Evolutionary conservation across 2,797 vertebrate genomes (phyloP), one percentile per base, ranked within the genome.

Genomic region (Zonotrichia albicollis): DNA sequence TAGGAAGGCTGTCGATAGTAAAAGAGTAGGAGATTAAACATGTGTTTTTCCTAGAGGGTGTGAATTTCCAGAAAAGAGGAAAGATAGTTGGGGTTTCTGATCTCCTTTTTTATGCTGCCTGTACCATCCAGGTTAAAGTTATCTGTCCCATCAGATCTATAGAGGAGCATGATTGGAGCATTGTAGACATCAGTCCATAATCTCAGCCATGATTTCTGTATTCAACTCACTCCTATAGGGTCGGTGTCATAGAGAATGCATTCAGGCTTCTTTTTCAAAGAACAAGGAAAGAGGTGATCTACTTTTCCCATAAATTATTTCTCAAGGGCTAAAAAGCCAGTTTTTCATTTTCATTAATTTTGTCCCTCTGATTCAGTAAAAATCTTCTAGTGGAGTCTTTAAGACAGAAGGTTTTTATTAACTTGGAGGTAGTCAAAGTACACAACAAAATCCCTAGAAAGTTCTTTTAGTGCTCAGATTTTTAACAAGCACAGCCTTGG

Each of bases 21-120:
- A 79, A 91, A 50, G 85, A 94, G 83, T 43, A 53, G 77, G 74
- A 86, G 91, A 74, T 68, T n/a, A 86, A 94, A 60, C 66, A 85
- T 84, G 73, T 85, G 66, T 62, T 81, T 88, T 51, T 75, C 12
- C 19, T 57, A 18, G 58, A 81, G 82, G 16, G 50, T 86, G 62
- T 0, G 4, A 70, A 48, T 75, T 89, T 68, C 76, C 70, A 93
- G 84, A 66, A 30, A 30, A 62, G 34, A 20, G 78, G 32, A n/a
- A 18, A 23, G 43, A 65, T 6, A 29, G 29, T 21, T 75, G 36
- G 67, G 43, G 50, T 62, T 92, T 87, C 23, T 66, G 12, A 46
- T 74, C 9, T 14, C 64, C 38, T 38, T 72, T 58, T 34, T 2
- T 26, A 1, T 20, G 13, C 22, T 64, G 48, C 5, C n/a, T 74